Evolutionary conservation across 2,888 invertebrate species (phyloP).

Genomic region (Chrysolina americana): DNA sequence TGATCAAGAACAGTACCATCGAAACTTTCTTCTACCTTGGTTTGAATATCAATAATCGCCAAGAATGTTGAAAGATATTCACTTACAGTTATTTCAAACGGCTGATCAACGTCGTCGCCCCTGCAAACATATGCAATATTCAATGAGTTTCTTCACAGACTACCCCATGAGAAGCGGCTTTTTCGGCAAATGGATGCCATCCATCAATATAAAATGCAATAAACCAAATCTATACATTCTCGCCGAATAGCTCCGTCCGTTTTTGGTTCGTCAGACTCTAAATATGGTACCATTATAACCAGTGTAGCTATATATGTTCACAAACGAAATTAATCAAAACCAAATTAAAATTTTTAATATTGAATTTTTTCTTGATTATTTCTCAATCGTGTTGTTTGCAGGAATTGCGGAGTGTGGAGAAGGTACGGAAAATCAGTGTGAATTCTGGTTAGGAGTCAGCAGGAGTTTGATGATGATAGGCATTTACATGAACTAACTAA

Average conservation of each 20-base stretch:
- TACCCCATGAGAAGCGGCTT: constrained; percentile 6
- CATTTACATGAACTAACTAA: too few species aligned
- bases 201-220: constrained; percentile 43
- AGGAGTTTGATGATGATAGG: too few species aligned
- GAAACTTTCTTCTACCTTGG: too few species aligned
- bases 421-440: neutral
- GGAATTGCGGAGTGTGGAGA: neutral
- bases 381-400: constrained; percentile 15
- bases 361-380: constrained; percentile 38
- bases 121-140: neutral
- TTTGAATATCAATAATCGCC: too few species aligned
- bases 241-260: constrained; percentile 47
- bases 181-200: constrained; percentile 30
- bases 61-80: too few species aligned
- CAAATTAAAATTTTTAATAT: constrained; percentile 44
- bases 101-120: too few species aligned
- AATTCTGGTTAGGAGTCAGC: neutral
- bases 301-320: constrained; percentile 45
- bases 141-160: neutral
- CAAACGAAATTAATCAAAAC: constrained; percentile 46
- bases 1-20: too few species aligned
- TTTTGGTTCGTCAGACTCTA: constrained; percentile 36
- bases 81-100: too few species aligned
- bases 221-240: constrained; percentile 48
- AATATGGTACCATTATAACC: constrained; percentile 45